A percentile compares a stretch with the other conserved stretches of the same genome.
phyloP scores from a whole-genome alignment of 2,888 invertebrate species.

The Drosophila robusta region DNA sequence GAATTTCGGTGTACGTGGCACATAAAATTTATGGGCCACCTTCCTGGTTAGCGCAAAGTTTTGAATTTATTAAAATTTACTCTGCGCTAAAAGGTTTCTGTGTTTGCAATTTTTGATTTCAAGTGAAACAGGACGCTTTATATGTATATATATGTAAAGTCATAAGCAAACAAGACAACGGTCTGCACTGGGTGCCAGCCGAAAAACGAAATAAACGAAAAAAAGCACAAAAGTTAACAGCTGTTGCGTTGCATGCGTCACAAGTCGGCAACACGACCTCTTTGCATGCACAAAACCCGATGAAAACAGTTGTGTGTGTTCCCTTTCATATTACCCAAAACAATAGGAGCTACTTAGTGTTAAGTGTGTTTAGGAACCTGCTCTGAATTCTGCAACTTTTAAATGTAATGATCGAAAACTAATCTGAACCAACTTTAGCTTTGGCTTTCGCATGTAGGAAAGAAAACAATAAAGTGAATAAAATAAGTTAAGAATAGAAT shows the following conservation, averaged over 20 bases:
- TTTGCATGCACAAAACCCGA: slow-evolving; percentile 13
- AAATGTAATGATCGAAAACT: slow-evolving; percentile 5
- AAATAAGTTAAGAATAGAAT: too few relatives aligned
- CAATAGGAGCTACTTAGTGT: not conserved
- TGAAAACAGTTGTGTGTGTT: slow-evolving; percentile 22
- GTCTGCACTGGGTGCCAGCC: not conserved
- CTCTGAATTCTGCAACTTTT: slow-evolving; percentile 9
- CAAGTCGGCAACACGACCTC: slow-evolving; percentile 4
- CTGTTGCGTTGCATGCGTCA: slow-evolving; percentile 28
- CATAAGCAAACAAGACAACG: slow-evolving; percentile 3
- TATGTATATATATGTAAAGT: not conserved
- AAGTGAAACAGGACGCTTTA: slow-evolving; percentile 6
- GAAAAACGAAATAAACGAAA: not conserved
- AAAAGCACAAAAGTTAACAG: slow-evolving; percentile 22
- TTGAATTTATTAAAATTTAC: slow-evolving; percentile 74
- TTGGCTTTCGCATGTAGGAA: too few relatives aligned
- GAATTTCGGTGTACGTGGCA: slow-evolving; percentile 5
- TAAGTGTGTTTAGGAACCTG: slow-evolving; percentile 16
- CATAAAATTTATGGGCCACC: slow-evolving; percentile 41
- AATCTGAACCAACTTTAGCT: not conserved
- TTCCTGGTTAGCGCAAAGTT: slow-evolving; percentile 53
- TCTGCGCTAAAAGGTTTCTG: slow-evolving; percentile 58
- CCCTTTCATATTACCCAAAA: not conserved
- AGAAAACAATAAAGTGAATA: too few relatives aligned
- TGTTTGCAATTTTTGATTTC: slow-evolving; percentile 24